phyloP scores from a whole-genome alignment of 2,113 vertebrate species.

The Mustela lutreola region DNA sequence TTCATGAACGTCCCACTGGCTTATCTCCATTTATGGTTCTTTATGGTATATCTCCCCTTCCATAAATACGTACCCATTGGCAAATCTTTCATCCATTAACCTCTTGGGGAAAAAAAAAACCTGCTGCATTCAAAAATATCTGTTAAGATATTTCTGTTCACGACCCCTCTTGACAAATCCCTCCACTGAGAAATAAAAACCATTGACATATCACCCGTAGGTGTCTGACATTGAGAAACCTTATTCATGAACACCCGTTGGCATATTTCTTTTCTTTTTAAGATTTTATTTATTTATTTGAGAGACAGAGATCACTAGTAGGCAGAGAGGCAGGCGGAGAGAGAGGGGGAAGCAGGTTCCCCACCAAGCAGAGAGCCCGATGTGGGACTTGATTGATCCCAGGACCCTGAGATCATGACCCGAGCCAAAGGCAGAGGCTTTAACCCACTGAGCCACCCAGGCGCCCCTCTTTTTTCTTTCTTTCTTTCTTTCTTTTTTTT shows the following conservation, averaged over 20 bases:
- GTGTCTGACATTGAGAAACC: background rate
- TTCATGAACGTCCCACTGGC: background rate
- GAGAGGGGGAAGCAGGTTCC: no score
- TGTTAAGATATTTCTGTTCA: background rate
- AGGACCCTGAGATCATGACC: no score
- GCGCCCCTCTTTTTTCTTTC: background rate
- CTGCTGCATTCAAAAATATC: background rate
- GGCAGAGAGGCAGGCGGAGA: no score
- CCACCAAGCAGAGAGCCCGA: no score
- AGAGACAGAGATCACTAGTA: no score
- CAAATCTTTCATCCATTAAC: background rate
- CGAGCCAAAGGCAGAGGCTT: no score
- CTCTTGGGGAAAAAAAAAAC: background rate
- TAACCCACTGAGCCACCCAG: no score
- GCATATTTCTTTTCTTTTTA: background rate
- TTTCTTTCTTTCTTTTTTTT: background rate
- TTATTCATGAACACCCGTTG: background rate
- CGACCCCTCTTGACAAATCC: background rate
- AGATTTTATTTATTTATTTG: no score
- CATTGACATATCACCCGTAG: background rate
- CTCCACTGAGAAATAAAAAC: slow-evolving; percentile 37
- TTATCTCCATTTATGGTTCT: background rate
- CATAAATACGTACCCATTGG: background rate
- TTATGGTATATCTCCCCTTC: background rate
- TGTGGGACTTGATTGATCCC: no score